phyloP scores from a whole-genome alignment of 1,140 invertebrate genomes.

The Drosophila repleta region DNA sequence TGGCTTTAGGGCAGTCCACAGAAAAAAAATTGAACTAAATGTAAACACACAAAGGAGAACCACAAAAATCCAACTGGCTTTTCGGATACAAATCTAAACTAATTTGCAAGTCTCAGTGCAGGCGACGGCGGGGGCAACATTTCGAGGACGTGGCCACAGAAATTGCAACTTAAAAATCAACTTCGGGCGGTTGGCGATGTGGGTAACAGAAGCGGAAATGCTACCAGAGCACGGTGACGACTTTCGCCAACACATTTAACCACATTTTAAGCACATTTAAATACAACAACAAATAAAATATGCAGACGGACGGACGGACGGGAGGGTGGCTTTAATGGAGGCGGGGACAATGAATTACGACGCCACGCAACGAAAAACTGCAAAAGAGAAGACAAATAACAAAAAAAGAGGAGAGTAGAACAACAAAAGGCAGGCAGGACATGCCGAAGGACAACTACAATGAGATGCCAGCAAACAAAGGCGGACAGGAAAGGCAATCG shows the following conservation, averaged over 20 bases:
- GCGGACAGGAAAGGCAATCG: slow-evolving; percentile 21
- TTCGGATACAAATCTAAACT: slow-evolving; percentile 36
- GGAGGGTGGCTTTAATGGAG: slow-evolving; percentile 15
- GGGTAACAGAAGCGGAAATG: slow-evolving; percentile 32
- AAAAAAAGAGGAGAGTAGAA: slow-evolving; percentile 23
- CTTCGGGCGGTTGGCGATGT: slow-evolving; percentile 25
- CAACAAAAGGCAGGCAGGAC: slow-evolving; percentile 29
- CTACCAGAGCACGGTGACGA: slow-evolving; percentile 37
- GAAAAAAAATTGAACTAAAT: neutral
- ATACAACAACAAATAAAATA: slow-evolving; percentile 54
- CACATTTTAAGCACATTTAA: slow-evolving; percentile 69
- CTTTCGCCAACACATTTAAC: slow-evolving; percentile 47
- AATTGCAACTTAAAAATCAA: slow-evolving; percentile 60
- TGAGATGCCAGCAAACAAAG: slow-evolving; percentile 58
- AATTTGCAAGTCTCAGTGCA: slow-evolving; percentile 41
- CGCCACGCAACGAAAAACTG: slow-evolving; percentile 48
- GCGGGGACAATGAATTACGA: slow-evolving; percentile 56
- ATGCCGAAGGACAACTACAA: slow-evolving; percentile 57
- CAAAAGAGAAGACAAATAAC: slow-evolving; percentile 11
- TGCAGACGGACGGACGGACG: slow-evolving; percentile 30
- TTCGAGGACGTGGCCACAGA: slow-evolving; percentile 30
- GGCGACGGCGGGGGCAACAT: slow-evolving; percentile 3
- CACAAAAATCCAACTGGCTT: slow-evolving; percentile 14
- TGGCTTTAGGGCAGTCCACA: too few species aligned
- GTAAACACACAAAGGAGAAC: slow-evolving; percentile 11